Evolutionary conservation across 2,113 vertebrate genomes (phyloP).

Genomic region (Plectropomus leopardus): DNA sequence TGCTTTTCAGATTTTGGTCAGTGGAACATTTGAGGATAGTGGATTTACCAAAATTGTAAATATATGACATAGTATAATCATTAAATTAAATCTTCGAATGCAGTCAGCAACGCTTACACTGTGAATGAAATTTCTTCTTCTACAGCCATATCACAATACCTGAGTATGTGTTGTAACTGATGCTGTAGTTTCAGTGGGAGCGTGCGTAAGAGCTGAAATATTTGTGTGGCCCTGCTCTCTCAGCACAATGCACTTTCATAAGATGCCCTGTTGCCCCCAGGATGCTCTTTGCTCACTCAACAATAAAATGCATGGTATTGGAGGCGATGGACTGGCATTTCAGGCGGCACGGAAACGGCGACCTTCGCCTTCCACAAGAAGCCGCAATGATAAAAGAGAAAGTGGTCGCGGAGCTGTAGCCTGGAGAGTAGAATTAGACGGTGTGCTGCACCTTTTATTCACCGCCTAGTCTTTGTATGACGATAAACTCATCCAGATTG

Average conservation of each 20-base stretch:
- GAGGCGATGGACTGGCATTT: constrained; percentile 54
- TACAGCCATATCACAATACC: not conserved
- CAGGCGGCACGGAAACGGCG: constrained; percentile 45
- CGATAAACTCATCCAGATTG: constrained; percentile 20
- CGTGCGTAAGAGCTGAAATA: constrained; percentile 20
- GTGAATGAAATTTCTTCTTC: too few relatives aligned
- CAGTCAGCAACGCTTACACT: not conserved
- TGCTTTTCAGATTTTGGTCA: too few relatives aligned
- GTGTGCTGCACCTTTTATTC: constrained; percentile 72
- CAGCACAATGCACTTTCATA: constrained; percentile 66
- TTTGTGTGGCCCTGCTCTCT: constrained; percentile 46
- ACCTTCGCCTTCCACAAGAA: constrained; percentile 46
- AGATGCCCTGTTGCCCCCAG: constrained; percentile 65
- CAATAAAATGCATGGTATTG: constrained; percentile 62
- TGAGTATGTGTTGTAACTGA: not conserved
- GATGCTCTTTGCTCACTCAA: constrained; percentile 79
- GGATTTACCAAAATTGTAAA: not conserved
- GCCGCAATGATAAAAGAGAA: constrained; percentile 53
- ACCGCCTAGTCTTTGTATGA: constrained; percentile 25
- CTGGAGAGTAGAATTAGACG: constrained; percentile 59
- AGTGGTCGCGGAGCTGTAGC: constrained; percentile 42
- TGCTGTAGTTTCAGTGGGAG: not conserved
- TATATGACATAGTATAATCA: not conserved
- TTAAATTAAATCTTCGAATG: not conserved
- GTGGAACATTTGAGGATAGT: not conserved